Percentiles rank a stretch among this genome's conserved stretches.
These are phyloP conservation scores for Apamea monoglypha DNA, from an alignment of 2,888 invertebrate genomes.

Conservation along the genomic window DNA sequence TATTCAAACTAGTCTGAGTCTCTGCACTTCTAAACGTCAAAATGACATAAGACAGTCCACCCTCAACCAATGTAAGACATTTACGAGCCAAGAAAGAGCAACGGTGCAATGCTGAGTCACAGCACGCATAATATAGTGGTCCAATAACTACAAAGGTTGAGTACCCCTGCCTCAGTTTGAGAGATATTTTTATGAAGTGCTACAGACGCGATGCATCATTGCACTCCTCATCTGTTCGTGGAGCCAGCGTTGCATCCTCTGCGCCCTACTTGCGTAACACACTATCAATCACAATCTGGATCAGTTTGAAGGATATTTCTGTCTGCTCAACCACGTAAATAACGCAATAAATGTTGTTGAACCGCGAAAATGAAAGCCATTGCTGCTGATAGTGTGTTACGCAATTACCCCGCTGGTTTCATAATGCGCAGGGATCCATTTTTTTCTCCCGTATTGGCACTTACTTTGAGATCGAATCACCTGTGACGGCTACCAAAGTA, in stretches of 20 bases:
- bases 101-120: not conserved
- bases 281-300: no score
- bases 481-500: not conserved
- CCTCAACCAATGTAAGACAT: not conserved
- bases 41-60: not conserved
- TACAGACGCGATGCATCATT: slow-evolving; percentile 27
- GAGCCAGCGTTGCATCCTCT: not conserved
- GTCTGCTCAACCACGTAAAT: no score
- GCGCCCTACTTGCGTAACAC: not conserved
- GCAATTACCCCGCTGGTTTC: not conserved
- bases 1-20: not conserved
- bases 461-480: not conserved
- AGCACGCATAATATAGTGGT: not conserved
- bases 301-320: no score
- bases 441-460: not conserved
- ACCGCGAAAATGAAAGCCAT: no score
- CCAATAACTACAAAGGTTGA: slow-evolving; percentile 1
- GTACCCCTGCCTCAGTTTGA: not conserved
- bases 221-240: not conserved
- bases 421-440: not conserved
- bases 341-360: no score
- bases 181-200: slow-evolving; percentile 1
- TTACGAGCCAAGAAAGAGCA: not conserved
- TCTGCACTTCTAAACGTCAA: no score
- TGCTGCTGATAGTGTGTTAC: no score